Evolutionary conservation across 2,113 vertebrate genomes (phyloP).

Genomic region (Apteryx owenii): DNA sequence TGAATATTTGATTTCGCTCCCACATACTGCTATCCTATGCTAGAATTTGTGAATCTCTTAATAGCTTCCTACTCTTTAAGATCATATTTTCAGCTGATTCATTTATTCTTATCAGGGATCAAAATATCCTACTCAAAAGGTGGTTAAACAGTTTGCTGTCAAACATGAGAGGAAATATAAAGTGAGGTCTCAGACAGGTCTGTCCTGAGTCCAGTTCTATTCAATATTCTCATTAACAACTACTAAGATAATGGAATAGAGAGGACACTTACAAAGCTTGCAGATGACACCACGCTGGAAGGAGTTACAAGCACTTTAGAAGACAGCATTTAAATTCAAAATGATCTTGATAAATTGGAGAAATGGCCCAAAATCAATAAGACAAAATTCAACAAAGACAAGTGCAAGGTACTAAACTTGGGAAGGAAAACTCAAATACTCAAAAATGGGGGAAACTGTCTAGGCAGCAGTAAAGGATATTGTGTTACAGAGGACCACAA

Average conservation of each 20-base stretch:
- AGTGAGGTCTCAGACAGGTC: background rate
- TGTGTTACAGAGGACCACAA: background rate
- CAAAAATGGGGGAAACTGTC: background rate
- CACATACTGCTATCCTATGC: background rate
- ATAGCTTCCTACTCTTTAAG: background rate
- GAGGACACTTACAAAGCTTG: background rate
- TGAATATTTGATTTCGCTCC: background rate
- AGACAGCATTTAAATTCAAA: background rate
- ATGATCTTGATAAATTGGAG: background rate
- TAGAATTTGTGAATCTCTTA: constrained; percentile 1
- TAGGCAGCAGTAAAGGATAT: background rate
- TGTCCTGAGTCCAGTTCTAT: background rate
- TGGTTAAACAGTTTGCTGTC: background rate
- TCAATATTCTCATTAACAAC: background rate
- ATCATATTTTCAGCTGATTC: background rate
- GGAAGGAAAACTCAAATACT: background rate
- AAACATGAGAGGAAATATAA: background rate
- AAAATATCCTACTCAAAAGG: background rate
- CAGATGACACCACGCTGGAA: constrained; percentile 2
- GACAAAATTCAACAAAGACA: background rate
- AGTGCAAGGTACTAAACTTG: background rate
- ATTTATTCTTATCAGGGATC: background rate
- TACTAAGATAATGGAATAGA: background rate
- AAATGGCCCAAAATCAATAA: background rate
- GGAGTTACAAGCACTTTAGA: background rate